Percentiles rank a stretch among this genome's conserved stretches.
phyloP scores from a whole-genome alignment of 2,113 vertebrate species.

The Gopherus flavomarginatus region DNA sequence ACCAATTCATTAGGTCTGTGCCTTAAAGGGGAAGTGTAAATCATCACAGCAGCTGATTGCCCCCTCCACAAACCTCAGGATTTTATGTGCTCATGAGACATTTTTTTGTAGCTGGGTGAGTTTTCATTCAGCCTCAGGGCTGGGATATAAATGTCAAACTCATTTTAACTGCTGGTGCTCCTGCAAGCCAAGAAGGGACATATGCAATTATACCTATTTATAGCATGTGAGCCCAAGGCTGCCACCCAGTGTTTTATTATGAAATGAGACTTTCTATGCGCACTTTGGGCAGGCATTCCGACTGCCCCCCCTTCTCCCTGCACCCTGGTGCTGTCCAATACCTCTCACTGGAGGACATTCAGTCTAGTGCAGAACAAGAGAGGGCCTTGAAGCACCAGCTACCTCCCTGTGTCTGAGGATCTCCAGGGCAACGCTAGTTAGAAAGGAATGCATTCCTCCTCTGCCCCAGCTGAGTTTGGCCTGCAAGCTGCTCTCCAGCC shows the following conservation, averaged over 20 bases:
- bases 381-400: background rate
- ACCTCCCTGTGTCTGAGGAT: background rate
- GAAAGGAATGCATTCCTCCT: no score
- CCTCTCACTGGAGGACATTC: background rate
- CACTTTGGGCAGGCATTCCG: background rate
- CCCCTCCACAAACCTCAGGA: background rate
- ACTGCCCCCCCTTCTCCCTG: background rate
- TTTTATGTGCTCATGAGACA: background rate
- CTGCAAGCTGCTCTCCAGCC: background rate
- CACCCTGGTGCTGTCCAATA: no score
- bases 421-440: background rate
- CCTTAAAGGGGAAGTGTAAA: background rate
- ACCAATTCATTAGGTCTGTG: background rate
- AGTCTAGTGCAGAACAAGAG: background rate
- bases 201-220: rapidly evolving
- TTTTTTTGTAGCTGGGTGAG: background rate
- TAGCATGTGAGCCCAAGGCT: rapidly evolving
- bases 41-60: background rate
- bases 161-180: background rate
- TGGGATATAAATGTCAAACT: background rate
- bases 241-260: rapidly evolving
- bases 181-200: background rate
- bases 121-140: no score
- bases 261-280: background rate
- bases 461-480: no score